phyloP scores from a whole-genome alignment of 2,888 invertebrate species.

The Drosophila nr. perissopoda region DNA sequence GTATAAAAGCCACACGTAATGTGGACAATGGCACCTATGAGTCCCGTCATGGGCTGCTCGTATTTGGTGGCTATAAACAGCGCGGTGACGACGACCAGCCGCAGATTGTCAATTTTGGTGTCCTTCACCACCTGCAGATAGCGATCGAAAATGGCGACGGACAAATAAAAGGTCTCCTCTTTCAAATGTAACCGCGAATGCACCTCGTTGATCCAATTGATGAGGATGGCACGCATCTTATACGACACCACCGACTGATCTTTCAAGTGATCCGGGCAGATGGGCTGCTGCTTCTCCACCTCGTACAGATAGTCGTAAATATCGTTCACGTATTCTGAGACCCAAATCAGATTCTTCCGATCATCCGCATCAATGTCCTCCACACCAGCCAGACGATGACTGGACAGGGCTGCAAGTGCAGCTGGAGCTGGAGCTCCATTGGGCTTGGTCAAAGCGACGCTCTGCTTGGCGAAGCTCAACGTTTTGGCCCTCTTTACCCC shows the following conservation, averaged over 20 bases:
- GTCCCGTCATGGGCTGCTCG: slow-evolving; percentile 95
- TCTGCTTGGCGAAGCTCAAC: no score
- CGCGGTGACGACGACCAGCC: slow-evolving; percentile 95
- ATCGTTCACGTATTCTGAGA: slow-evolving; percentile 95
- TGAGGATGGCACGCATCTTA: slow-evolving; percentile 94
- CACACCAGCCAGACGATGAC: slow-evolving; percentile 82
- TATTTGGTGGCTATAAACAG: slow-evolving; percentile 97
- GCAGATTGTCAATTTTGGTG: slow-evolving; percentile 88
- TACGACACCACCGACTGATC: slow-evolving; percentile 89
- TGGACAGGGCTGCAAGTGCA: slow-evolving; percentile 53
- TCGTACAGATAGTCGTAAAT: slow-evolving; percentile 93
- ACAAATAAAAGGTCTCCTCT: slow-evolving; percentile 95
- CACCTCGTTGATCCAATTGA: slow-evolving; percentile 98
- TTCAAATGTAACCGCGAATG: slow-evolving; percentile 93
- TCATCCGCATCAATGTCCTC: slow-evolving; percentile 92
- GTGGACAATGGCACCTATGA: slow-evolving; percentile 94
- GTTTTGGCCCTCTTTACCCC: slow-evolving; percentile 40
- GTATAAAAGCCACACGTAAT: slow-evolving; percentile 95
- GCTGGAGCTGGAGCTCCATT: no score
- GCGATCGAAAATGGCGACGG: slow-evolving; percentile 94
- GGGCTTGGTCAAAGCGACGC: no score
- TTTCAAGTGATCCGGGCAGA: slow-evolving; percentile 88
- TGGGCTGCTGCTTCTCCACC: slow-evolving; percentile 89
- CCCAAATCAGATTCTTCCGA: slow-evolving; percentile 90
- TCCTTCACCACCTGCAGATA: slow-evolving; percentile 89